Percentiles rank a stretch among this genome's conserved stretches.
phyloP scores from a whole-genome alignment of 2,888 invertebrate genomes.

The Parnassius glacialis region DNA sequence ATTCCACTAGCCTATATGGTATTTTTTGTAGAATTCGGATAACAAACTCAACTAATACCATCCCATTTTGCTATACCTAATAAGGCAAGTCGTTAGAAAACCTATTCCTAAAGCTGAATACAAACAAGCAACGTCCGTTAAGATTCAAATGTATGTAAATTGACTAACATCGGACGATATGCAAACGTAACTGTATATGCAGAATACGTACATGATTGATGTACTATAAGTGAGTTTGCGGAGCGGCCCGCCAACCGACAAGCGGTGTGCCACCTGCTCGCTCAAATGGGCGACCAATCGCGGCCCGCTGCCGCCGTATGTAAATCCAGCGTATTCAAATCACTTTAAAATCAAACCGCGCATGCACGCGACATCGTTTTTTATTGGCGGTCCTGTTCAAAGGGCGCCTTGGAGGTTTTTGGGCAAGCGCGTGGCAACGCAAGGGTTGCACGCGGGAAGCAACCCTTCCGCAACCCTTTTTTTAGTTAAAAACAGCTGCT shows the following conservation, averaged over 20 bases:
- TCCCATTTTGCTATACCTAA: too few species aligned
- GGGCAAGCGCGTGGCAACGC: slow-evolving; percentile 27
- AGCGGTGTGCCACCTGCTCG: slow-evolving; percentile 54
- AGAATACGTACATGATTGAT: background rate
- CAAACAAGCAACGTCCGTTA: background rate
- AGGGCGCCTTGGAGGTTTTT: slow-evolving; percentile 43
- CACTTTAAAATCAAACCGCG: slow-evolving; percentile 77
- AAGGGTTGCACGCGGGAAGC: slow-evolving; percentile 39
- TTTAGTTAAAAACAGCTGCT: slow-evolving; percentile 49
- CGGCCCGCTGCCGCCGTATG: slow-evolving; percentile 53
- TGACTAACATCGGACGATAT: background rate
- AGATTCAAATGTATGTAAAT: background rate
- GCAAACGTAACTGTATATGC: background rate
- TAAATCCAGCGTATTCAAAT: slow-evolving; percentile 78
- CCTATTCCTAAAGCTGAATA: too few species aligned
- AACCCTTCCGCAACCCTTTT: slow-evolving; percentile 74
- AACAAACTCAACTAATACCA: too few species aligned
- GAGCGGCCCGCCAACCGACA: background rate
- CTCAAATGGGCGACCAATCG: slow-evolving; percentile 65
- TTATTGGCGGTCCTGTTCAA: slow-evolving; percentile 73
- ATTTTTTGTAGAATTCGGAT: too few species aligned
- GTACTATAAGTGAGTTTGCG: background rate
- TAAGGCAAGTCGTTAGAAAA: too few species aligned
- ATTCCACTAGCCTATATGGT: too few species aligned
- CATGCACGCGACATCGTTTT: slow-evolving; percentile 72